Percentiles rank a stretch among this genome's conserved stretches.
Evolutionary conservation across 2,797 vertebrate genomes (phyloP).

Genomic region (Poeciliopsis infans): DNA sequence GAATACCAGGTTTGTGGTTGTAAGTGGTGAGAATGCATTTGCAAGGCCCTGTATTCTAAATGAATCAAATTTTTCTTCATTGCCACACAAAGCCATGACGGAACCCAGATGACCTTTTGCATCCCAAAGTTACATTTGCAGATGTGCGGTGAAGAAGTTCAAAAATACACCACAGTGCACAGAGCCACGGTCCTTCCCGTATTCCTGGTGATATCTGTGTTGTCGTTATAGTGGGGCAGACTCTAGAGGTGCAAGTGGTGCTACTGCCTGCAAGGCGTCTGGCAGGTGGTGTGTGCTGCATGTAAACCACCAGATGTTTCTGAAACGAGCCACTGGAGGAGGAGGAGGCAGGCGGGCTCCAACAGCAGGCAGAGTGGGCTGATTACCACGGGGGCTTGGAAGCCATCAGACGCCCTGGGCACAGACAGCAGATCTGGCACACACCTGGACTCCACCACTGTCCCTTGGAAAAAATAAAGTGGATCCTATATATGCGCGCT

Average conservation of each 20-base stretch:
- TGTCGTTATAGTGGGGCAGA: slow-evolving; percentile 54
- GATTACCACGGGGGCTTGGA: slow-evolving; percentile 82
- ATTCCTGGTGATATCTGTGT: slow-evolving; percentile 63
- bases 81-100: slow-evolving; percentile 49
- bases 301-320: slow-evolving; percentile 84
- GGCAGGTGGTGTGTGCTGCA: slow-evolving; percentile 82
- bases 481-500: slow-evolving; percentile 67
- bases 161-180: slow-evolving; percentile 36
- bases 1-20: neutral
- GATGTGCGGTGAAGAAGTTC: slow-evolving; percentile 33
- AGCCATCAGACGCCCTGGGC: slow-evolving; percentile 82
- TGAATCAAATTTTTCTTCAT: slow-evolving; percentile 5
- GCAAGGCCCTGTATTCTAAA: neutral
- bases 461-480: slow-evolving; percentile 81
- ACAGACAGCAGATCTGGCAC: slow-evolving; percentile 81
- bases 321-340: slow-evolving; percentile 82
- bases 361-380: slow-evolving; percentile 82
- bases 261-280: slow-evolving; percentile 76
- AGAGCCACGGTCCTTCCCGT: slow-evolving; percentile 43
- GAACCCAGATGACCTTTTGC: slow-evolving; percentile 46
- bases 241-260: slow-evolving; percentile 66
- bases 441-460: slow-evolving; percentile 78
- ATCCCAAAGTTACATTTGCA: slow-evolving; percentile 35
- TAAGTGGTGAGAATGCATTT: neutral
- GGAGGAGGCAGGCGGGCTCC: slow-evolving; percentile 73